Evolutionary conservation across 2,797 vertebrate genomes (phyloP).

Genomic region (Brachymystax lenok): DNA sequence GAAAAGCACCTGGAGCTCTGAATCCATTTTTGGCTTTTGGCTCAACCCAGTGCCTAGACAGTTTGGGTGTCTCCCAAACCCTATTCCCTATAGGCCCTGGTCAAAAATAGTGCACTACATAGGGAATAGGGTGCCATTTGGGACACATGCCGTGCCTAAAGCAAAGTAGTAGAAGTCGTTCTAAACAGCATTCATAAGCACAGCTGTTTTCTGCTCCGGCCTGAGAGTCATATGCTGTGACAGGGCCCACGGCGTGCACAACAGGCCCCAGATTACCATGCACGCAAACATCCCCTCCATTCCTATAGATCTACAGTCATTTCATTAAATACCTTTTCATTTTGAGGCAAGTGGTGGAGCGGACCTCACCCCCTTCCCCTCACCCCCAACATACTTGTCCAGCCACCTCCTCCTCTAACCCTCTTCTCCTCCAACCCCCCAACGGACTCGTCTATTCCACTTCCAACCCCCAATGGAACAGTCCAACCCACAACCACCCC

Average conservation of each 20-base stretch:
- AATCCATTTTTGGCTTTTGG: not conserved
- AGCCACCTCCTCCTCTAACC: too few species aligned
- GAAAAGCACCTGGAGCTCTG: not conserved
- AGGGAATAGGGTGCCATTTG: not conserved
- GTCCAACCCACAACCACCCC: not conserved
- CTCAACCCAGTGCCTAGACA: too few species aligned
- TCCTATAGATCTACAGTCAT: not conserved
- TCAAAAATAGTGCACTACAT: not conserved
- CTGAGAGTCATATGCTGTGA: not conserved
- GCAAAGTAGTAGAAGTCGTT: not conserved
- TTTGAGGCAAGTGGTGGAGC: not conserved
- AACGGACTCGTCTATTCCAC: not conserved
- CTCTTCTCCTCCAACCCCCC: not conserved
- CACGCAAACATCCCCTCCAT: not conserved
- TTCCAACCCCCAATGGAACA: not conserved
- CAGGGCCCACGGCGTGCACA: not conserved
- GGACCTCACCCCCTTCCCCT: not conserved
- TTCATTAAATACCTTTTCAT: slow-evolving; percentile 9
- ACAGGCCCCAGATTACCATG: slow-evolving; percentile 6
- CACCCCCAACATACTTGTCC: not conserved
- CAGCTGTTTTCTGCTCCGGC: not conserved
- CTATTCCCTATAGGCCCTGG: too few species aligned
- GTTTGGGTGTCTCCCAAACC: too few species aligned
- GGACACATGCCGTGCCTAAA: not conserved
- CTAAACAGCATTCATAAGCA: not conserved